Evolutionary conservation across 2,797 vertebrate species (phyloP).

Genomic region (Moxostoma hubbsi): DNA sequence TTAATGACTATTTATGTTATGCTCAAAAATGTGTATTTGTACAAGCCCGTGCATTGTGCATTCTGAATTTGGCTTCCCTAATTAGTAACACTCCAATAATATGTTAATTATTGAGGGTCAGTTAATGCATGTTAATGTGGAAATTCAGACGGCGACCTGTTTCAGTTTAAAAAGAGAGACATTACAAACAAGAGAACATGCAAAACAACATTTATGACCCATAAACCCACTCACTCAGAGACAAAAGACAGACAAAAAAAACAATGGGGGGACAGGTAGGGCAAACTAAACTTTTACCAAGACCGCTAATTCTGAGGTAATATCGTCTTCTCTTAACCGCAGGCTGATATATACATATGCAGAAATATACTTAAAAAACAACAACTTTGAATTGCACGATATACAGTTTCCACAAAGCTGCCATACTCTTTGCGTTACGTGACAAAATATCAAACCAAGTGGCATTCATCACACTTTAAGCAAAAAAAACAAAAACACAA

Average conservation of each 20-base stretch:
- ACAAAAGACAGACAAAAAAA: conserved; percentile 63
- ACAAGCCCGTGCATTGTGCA: conserved; percentile 4
- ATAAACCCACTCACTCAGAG: conserved; percentile 58
- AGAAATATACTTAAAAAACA: too few relatives aligned
- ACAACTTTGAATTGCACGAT: too few relatives aligned
- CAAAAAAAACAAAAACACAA: too few relatives aligned
- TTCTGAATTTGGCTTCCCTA: conserved; percentile 26
- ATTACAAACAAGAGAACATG: conserved; percentile 11
- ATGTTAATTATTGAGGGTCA: conserved; percentile 19
- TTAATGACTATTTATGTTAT: conserved; percentile 13
- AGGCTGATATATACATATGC: background rate
- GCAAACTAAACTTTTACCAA: background rate
- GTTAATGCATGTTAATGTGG: conserved; percentile 6
- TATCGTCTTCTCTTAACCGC: background rate
- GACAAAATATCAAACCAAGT: too few relatives aligned
- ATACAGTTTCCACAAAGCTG: too few relatives aligned
- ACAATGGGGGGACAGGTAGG: conserved; percentile 22
- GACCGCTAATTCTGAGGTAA: too few relatives aligned
- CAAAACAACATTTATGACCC: conserved; percentile 38
- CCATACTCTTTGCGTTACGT: too few relatives aligned
- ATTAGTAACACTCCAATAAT: conserved; percentile 2
- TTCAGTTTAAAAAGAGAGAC: background rate
- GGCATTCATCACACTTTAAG: too few relatives aligned
- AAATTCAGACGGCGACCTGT: background rate
- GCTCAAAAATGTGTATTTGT: conserved; percentile 23